Evolutionary conservation across 2,888 invertebrate species (phyloP), one percentile per base, ranked within the genome.

Genomic region (Desoria tigrina): DNA sequence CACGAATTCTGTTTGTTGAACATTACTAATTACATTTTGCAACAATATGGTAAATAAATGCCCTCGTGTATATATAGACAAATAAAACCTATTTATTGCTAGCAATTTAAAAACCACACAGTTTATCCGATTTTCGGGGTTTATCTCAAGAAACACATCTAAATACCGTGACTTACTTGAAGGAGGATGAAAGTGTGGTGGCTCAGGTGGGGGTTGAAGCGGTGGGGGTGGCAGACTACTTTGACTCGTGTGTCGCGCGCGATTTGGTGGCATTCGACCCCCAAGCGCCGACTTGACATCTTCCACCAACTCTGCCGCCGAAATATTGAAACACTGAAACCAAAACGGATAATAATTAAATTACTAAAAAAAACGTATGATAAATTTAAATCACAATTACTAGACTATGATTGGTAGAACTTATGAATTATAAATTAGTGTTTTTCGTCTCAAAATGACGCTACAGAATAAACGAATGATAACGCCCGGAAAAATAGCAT

Each of bases 221-320:
- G 85, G 84, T 4, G 86, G 86, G 2, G 87, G 87, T 50, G 87
- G 86, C 65, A 85, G 83, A 74, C 77, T 65, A 75, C 77, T 67
- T 60, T 76, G 72, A 62, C 76, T 74, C 49, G 70, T 72, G 61
- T 73, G 74, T 54, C 71, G 71, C 37, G 63, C 66, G 59, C 72
- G 76, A 45, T 76, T 77, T 14, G 79, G 77, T 45, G 80, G 79
- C 64, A 86, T 81, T 78, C 87, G 86, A 14, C 88, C 88, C 76
- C 84, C 84, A 71, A 87, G 82, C 69, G 87, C 79, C 78, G 87
- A 84, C 79, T 90, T 90, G 71, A 93, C 82, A 79, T 93, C 92
- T 80, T 92, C 91, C 23, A 90, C 92, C 71, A 93, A 84, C 75
- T 90, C 90, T 78, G 90, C 88, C 9, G 92, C 91, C 53, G 89